Evolutionary conservation across 1,140 invertebrate species (phyloP), one percentile per base, ranked within the genome.

Genomic region (Nylanderia fulva): DNA sequence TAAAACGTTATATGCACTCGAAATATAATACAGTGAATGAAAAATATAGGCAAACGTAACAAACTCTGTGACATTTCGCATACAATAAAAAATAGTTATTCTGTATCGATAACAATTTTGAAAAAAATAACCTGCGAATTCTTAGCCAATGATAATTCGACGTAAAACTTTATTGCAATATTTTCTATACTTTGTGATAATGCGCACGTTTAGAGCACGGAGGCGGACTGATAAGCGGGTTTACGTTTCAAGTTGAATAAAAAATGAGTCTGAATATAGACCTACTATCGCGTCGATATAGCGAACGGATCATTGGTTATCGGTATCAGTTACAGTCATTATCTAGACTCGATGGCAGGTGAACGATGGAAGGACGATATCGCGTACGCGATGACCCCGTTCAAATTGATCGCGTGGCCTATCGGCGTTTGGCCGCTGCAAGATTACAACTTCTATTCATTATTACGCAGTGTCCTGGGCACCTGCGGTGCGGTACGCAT

Each of bases 391-490:
- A 88, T 77, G 84, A 82, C 42, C 6, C 79, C 80, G 8, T 60
- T 86, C 29, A 86, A 84, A 18, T 5, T 84, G 7, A 9, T 86
- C 27, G 18, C 86, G 8, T 83, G 77, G 84, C 79, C 74, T 0
- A 15, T 84, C 6, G 88, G 89, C 0, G 61, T 86, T 15, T 90
- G 89, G 89, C 89, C 86, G 6, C 63, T 90, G 24, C 58, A 84
- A 13, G 8, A 54, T 9, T 61, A 85, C 45, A 56, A 76, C 8
- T 0, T 68, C 0, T 74, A 36, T 4, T 58, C 88, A 1, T 15
- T 27, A n/a, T 8, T 68, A n/a, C 61, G 86, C 7, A 33, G 54
- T 9, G 0, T 60, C 0, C 4, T 90, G 5, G 15, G 24, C 1
- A 82, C 77, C 60, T 71, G 52, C 72, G 71, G 66, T 52, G 45